Percentiles rank a stretch among this genome's conserved stretches.
These are phyloP conservation scores for Actinia equina DNA, from an alignment of 64 coral and sea anemone species.

Conservation along the genomic window DNA sequence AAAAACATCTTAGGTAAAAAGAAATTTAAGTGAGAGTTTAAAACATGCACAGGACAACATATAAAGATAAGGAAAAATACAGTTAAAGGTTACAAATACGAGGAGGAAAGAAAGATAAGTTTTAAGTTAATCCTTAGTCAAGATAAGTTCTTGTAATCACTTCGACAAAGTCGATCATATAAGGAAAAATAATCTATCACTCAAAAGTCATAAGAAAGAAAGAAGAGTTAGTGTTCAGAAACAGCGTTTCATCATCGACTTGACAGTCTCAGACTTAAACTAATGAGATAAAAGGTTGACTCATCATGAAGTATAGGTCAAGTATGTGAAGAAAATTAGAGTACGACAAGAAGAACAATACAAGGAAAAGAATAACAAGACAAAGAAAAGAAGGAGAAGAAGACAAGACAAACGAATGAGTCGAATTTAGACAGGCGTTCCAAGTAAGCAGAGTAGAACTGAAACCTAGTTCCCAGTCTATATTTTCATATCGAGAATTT, in stretches of 20 bases:
- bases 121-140: background rate
- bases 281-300: slow-evolving; percentile 29
- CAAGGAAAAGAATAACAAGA: background rate
- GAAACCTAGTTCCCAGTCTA: background rate
- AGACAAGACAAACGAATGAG: background rate
- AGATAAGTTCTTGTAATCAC: slow-evolving; percentile 38
- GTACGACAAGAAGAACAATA: background rate
- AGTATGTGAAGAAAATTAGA: background rate
- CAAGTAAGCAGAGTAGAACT: background rate
- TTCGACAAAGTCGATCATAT: slow-evolving; percentile 56
- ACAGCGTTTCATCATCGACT: slow-evolving; percentile 36
- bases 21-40: background rate
- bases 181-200: slow-evolving; percentile 55
- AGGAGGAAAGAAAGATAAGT: background rate
- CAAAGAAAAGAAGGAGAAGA: background rate
- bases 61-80: background rate
- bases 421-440: background rate
- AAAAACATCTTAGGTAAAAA: background rate
- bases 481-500: no score
- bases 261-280: slow-evolving; percentile 67
- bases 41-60: background rate
- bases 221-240: slow-evolving; percentile 14
- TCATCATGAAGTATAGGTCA: background rate
- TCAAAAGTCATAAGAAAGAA: background rate
- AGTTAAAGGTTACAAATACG: background rate